Percentiles rank a stretch among this genome's conserved stretches.
Evolutionary conservation across 1,140 invertebrate species (phyloP).

Genomic region (Camponotus floridanus): DNA sequence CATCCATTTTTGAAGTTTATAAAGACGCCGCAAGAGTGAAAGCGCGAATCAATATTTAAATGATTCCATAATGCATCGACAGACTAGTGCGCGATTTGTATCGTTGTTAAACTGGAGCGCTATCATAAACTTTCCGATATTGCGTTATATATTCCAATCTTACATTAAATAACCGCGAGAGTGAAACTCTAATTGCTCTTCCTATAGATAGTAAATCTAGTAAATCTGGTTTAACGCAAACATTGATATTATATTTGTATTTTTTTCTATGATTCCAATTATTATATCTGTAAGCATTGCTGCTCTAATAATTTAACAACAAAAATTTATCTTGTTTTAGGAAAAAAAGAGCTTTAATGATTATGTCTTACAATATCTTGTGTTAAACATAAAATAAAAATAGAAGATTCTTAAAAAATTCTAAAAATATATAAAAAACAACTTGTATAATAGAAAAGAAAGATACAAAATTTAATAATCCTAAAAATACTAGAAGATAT

Average conservation of each 20-base stretch:
- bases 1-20: conserved; percentile 38
- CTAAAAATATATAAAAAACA: not conserved
- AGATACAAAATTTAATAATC: not conserved
- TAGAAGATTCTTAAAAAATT: not conserved
- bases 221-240: conserved; percentile 24
- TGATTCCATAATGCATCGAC: conserved; percentile 33
- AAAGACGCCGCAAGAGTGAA: conserved; percentile 42
- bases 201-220: not conserved
- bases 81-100: conserved; percentile 31
- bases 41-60: conserved; percentile 53
- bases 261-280: not conserved
- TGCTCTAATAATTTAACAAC: not conserved
- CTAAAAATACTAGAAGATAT: not conserved
- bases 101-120: conserved; percentile 30
- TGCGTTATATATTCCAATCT: conserved; percentile 4
- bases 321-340: not conserved
- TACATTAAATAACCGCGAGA: conserved; percentile 36
- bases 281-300: not conserved
- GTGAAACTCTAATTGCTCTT: conserved; percentile 21
- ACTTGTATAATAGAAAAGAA: not conserved
- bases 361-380: not conserved
- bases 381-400: not conserved
- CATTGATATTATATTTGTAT: not conserved
- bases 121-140: conserved; percentile 35
- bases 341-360: not conserved